Percentiles rank a stretch among this genome's conserved stretches.
Conservation (phyloP, 2,888 invertebrate species). For the Caenorhabditis uteleia region DNA sequence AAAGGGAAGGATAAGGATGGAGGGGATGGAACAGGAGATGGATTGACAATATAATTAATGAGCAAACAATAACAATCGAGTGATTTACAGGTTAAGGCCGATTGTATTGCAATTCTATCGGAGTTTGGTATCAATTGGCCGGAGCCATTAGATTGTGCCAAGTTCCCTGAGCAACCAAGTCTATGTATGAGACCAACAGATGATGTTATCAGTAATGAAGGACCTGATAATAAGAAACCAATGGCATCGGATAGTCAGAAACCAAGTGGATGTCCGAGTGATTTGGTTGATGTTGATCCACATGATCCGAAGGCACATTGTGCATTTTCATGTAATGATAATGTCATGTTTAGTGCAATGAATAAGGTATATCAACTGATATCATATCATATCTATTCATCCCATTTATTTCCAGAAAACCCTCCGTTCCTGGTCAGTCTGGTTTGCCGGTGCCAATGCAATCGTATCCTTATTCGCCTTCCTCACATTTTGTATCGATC, state of each 20-base stretch:
- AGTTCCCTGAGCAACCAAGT: constrained; percentile 78
- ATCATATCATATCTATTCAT: too few relatives aligned
- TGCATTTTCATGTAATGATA: constrained; percentile 72
- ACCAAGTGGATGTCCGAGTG: constrained; percentile 54
- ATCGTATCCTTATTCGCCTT: constrained; percentile 84
- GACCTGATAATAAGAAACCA: constrained; percentile 8
- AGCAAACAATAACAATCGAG: neutral
- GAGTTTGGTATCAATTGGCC: constrained; percentile 78
- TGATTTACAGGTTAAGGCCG: constrained; percentile 70
- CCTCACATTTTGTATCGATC: constrained; percentile 88
- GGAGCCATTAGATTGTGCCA: constrained; percentile 80
- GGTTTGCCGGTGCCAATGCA: constrained; percentile 88
- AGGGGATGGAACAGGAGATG: constrained; percentile 10
- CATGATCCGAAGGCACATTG: constrained; percentile 56
- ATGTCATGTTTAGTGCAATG: constrained; percentile 58
- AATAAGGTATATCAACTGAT: too few relatives aligned
- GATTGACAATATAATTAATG: constrained; percentile 19
- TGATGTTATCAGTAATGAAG: constrained; percentile 13
- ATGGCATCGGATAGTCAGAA: constrained; percentile 7
- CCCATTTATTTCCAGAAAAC: constrained; percentile 33
- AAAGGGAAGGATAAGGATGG: too few relatives aligned
- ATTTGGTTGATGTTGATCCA: constrained; percentile 63
- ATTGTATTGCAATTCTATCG: constrained; percentile 79
- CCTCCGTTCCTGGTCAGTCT: constrained; percentile 82
- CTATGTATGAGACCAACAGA: constrained; percentile 78